phyloP scores from a whole-genome alignment of 2,797 vertebrate genomes.

The Phrynocephalus forsythii region DNA sequence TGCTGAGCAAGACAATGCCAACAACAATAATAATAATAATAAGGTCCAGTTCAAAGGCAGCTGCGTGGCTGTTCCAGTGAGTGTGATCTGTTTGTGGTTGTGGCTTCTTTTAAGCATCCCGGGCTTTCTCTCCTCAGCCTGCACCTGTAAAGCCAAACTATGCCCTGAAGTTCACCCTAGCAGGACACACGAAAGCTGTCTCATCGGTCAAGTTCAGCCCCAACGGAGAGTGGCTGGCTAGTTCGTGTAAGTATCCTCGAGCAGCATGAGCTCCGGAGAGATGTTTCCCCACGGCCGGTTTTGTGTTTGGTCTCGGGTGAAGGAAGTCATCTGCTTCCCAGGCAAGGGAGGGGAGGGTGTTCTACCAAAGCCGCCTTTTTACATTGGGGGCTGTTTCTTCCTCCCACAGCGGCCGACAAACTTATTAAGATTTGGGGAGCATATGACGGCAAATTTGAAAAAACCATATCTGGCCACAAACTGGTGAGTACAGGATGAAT shows the following conservation, averaged over 20 bases:
- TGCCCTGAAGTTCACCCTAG: constrained; percentile 95
- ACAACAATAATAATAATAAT: no score
- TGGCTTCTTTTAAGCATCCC: neutral
- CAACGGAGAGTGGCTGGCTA: constrained; percentile 97
- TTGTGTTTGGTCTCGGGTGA: no score
- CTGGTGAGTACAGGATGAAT: constrained; percentile 84
- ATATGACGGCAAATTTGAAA: constrained; percentile 98
- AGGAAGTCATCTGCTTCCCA: neutral
- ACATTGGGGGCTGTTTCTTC: constrained; percentile 36
- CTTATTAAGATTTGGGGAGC: constrained; percentile 99
- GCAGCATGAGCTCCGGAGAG: neutral
- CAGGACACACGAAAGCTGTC: constrained; percentile 97
- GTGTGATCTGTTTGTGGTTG: no score
- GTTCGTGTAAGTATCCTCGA: constrained; percentile 88
- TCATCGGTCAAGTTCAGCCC: constrained; percentile 99
- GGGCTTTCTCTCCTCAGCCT: constrained; percentile 79
- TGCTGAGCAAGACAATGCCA: no score
- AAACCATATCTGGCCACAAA: constrained; percentile 98
- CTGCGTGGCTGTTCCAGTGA: no score
- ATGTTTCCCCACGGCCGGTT: neutral
- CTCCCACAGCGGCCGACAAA: constrained; percentile 92
- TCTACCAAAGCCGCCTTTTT: neutral
- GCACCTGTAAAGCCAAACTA: constrained; percentile 97
- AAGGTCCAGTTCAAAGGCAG: no score
- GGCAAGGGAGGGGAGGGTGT: neutral